Percentiles rank a stretch among this genome's conserved stretches.
phyloP scores from a whole-genome alignment of 2,797 vertebrate genomes.

The Streptopelia turtur region DNA sequence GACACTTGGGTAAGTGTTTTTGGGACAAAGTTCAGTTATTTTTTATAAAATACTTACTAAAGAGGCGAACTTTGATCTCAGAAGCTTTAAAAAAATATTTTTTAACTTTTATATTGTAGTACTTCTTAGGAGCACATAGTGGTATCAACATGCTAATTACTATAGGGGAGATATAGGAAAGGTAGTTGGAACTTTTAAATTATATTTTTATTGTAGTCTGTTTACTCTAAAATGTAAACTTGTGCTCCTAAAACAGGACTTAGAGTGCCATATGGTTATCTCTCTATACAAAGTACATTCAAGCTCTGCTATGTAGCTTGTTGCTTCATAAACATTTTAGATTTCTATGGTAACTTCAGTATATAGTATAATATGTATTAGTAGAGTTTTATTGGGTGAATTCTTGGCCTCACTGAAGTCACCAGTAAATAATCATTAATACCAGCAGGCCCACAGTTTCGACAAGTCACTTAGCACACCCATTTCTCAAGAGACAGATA shows the following conservation, averaged over 20 bases:
- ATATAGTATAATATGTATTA: background rate
- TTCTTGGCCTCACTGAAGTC: background rate
- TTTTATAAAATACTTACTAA: background rate
- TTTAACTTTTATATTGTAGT: background rate
- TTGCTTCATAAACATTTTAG: background rate
- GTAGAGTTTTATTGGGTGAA: background rate
- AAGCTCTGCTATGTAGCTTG: background rate
- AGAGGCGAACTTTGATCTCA: background rate
- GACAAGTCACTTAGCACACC: background rate
- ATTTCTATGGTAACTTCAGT: background rate
- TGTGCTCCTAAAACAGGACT: background rate
- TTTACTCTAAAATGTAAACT: slow-evolving; percentile 19
- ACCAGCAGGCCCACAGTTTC: background rate
- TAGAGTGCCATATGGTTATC: background rate
- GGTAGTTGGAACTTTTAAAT: background rate
- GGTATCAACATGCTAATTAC: background rate
- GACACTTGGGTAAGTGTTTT: background rate
- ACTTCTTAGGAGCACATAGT: background rate
- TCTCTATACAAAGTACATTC: background rate
- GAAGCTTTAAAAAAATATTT: background rate
- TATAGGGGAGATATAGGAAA: background rate
- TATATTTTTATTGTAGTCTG: background rate
- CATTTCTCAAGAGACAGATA: background rate
- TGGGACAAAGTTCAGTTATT: background rate
- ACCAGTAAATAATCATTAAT: background rate